Evolutionary conservation across 2,797 vertebrate genomes (phyloP), one percentile per base, ranked within the genome.

Genomic region (Sarcoramphus papa): DNA sequence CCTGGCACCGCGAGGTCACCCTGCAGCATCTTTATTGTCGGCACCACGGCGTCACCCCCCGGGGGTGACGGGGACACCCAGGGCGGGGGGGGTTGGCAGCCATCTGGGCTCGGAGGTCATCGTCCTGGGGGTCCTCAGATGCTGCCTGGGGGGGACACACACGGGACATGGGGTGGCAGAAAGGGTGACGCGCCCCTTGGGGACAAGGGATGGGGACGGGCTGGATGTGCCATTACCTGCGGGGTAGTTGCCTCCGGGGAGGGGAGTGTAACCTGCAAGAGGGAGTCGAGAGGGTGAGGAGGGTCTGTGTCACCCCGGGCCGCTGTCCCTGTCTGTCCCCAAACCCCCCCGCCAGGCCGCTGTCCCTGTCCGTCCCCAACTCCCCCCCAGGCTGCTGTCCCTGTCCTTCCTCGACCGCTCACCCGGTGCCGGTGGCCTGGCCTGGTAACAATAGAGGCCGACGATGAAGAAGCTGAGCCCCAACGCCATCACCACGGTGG

Each of bases 101-200:
- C 15, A 2, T 13, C 2, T 2, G 19, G 16, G 33, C 23, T 1
- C 0, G 27, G 16, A 24, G 6, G 23, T 53, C 47, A 53, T n/a
- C 3, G 1, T 74, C 47, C 24, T 19, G 67, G 40, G 20, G 18
- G 25, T 81, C 68, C 53, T 81, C 88, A 78, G 80, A 33, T 72
- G 80, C 73, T 72, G 28, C 80, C 88, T 84, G 80, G 19, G 5
- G 24, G 24, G 50, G 25, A 50, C n/a, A n/a, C n/a, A n/a, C n/a
- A 27, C 2, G 23, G 23, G 8, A 64, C 37, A 20, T 1, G 2
- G 57, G 35, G 43, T 6, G 48, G 14, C 73, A 30, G 65, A 45
- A 19, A 37, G 57, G 73, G 41, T 24, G 62, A 48, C 12, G 1
- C 1, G 2, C 2, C 48, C 33, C 37, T 40, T 30, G 37, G 28